Percentiles rank a stretch among this genome's conserved stretches.
phyloP scores from a whole-genome alignment of 2,113 vertebrate genomes.

The Loxodonta africana region DNA sequence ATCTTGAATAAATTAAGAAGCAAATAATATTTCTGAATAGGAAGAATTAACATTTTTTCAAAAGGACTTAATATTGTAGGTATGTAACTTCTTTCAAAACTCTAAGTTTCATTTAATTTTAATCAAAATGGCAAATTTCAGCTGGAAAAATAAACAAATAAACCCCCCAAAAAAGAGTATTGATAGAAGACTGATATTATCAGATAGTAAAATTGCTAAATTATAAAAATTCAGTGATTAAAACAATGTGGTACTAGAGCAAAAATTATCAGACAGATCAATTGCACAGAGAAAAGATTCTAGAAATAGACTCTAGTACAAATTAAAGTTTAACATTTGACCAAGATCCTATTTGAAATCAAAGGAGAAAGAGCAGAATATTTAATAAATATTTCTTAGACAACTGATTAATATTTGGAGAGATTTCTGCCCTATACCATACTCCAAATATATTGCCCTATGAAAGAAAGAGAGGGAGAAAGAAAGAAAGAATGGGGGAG shows the following conservation, averaged over 20 bases:
- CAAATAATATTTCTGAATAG: background rate
- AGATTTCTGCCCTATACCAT: constrained; percentile 5
- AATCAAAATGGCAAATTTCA: constrained; percentile 8
- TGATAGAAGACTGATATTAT: background rate
- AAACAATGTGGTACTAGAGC: background rate
- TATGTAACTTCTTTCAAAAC: constrained; percentile 23
- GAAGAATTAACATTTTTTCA: background rate
- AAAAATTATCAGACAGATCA: constrained; percentile 34
- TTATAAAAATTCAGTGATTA: constrained; percentile 45
- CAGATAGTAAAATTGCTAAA: background rate
- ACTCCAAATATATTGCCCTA: background rate
- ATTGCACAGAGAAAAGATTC: background rate
- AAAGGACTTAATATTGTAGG: background rate
- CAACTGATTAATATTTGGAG: constrained; percentile 50
- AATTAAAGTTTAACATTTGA: constrained; percentile 58
- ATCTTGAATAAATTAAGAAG: constrained; percentile 7
- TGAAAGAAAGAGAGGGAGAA: constrained; percentile 27
- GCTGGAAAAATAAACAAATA: background rate
- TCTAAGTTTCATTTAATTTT: constrained; percentile 35
- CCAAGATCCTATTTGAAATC: constrained; percentile 51
- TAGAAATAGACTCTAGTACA: constrained; percentile 40
- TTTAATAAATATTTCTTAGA: constrained; percentile 60
- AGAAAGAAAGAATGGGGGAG: background rate
- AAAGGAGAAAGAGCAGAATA: constrained; percentile 44
- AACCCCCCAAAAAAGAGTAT: background rate